These are phyloP conservation scores for Pachyuromys duprasi DNA, from an alignment of 2,797 vertebrate species.

Conservation along the genomic window DNA sequence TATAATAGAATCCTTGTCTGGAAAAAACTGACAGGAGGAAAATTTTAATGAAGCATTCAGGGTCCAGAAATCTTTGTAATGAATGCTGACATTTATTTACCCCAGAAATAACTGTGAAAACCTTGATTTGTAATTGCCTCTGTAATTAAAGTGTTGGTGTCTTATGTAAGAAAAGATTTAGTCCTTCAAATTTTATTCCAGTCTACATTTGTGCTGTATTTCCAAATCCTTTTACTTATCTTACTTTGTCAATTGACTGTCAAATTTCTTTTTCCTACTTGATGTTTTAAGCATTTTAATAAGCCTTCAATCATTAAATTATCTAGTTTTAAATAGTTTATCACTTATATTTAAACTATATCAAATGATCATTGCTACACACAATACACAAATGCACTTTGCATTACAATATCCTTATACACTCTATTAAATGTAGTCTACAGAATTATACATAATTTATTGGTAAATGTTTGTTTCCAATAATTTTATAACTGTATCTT, in stretches of 20 bases:
- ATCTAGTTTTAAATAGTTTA: not conserved
- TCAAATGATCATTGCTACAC: not conserved
- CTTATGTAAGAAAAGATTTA: not conserved
- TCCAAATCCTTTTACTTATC: not conserved
- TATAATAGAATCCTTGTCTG: slow-evolving; percentile 51
- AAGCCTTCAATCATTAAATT: not conserved
- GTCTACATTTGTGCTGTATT: not conserved
- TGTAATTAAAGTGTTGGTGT: slow-evolving; percentile 20
- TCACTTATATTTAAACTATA: not conserved
- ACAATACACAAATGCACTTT: not conserved
- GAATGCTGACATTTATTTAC: slow-evolving; percentile 52
- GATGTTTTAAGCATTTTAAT: not conserved
- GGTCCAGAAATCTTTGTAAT: slow-evolving; percentile 47
- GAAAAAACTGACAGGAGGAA: slow-evolving; percentile 44
- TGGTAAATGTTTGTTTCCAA: not conserved
- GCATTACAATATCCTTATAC: not conserved
- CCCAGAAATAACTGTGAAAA: slow-evolving; percentile 46
- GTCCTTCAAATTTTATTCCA: not conserved
- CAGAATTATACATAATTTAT: not conserved
- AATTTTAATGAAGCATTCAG: slow-evolving; percentile 62
- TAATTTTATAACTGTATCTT: not conserved
- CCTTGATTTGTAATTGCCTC: slow-evolving; percentile 28
- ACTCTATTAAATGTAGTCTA: not conserved
- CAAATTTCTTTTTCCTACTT: not conserved
- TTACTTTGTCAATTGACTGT: not conserved